phyloP scores from a whole-genome alignment of 2,888 invertebrate genomes.

The Luperina nickerlii region DNA sequence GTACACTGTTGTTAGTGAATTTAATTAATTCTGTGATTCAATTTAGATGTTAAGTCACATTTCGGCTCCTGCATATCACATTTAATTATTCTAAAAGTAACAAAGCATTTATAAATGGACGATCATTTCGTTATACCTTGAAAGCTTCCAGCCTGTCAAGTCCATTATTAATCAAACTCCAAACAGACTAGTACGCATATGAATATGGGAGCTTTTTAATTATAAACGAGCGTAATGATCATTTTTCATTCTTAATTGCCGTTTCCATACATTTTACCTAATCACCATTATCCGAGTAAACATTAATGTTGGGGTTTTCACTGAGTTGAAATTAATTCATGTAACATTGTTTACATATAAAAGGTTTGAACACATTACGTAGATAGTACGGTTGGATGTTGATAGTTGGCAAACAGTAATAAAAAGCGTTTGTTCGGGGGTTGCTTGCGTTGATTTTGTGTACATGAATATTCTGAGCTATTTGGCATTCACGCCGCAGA shows the following conservation, averaged over 20 bases:
- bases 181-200: slow-evolving; percentile 77
- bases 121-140: slow-evolving; percentile 76
- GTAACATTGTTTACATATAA: slow-evolving; percentile 57
- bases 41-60: slow-evolving; percentile 34
- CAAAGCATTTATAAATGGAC: slow-evolving; percentile 64
- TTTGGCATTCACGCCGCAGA: slow-evolving; percentile 80
- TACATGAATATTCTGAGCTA: slow-evolving; percentile 84
- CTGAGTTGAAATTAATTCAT: slow-evolving; percentile 68
- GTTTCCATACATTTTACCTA: slow-evolving; percentile 85
- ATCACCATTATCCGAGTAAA: slow-evolving; percentile 84
- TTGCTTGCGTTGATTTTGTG: slow-evolving; percentile 76
- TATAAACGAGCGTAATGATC: slow-evolving; percentile 86
- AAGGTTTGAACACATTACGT: slow-evolving; percentile 59
- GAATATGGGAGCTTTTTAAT: slow-evolving; percentile 86
- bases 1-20: neutral
- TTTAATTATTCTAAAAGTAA: slow-evolving; percentile 66
- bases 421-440: slow-evolving; percentile 74
- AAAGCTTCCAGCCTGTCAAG: slow-evolving; percentile 80
- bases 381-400: slow-evolving; percentile 52
- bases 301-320: slow-evolving; percentile 69
- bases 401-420: slow-evolving; percentile 77
- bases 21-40: slow-evolving; percentile 25
- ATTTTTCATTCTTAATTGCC: slow-evolving; percentile 90
- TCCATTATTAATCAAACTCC: slow-evolving; percentile 88
- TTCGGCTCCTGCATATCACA: slow-evolving; percentile 43